Evolutionary conservation across 2,113 vertebrate genomes (phyloP).

Genomic region (Passer montanus): DNA sequence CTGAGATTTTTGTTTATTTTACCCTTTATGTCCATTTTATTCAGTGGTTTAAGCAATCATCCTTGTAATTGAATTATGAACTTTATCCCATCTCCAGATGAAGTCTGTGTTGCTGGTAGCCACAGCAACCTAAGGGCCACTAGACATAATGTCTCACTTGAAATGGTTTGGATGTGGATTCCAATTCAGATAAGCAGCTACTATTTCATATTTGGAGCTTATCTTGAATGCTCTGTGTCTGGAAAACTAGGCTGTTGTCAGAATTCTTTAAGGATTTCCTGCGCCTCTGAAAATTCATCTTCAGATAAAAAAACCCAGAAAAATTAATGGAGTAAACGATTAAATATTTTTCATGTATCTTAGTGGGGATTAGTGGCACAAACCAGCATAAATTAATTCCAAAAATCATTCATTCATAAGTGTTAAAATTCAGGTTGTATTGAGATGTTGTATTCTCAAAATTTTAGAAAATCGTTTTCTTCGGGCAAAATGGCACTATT

Average conservation of each 20-base stretch:
- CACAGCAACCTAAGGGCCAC: neutral
- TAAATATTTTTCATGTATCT: neutral
- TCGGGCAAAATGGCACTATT: neutral
- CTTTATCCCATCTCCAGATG: neutral
- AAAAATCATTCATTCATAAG: neutral
- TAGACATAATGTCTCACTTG: neutral
- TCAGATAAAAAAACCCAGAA: neutral
- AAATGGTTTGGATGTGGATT: constrained; percentile 28
- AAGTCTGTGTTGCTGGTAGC: neutral
- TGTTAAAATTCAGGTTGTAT: neutral
- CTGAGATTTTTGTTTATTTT: constrained; percentile 24
- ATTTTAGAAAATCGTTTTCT: neutral
- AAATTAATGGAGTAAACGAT: neutral
- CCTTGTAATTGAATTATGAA: constrained; percentile 50
- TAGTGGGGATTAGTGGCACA: neutral
- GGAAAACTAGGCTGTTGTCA: neutral
- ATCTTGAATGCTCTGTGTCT: neutral
- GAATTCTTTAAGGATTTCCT: neutral
- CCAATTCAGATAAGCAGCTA: constrained; percentile 40
- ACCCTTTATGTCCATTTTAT: neutral
- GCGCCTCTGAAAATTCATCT: neutral
- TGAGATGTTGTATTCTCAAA: neutral
- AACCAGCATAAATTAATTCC: neutral
- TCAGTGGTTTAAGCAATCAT: constrained; percentile 4
- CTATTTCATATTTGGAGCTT: constrained; percentile 22